Evolutionary conservation across 64 coral and sea anemone genomes (phyloP), one percentile per base, ranked within the genome.

Genomic region (Actinia equina): DNA sequence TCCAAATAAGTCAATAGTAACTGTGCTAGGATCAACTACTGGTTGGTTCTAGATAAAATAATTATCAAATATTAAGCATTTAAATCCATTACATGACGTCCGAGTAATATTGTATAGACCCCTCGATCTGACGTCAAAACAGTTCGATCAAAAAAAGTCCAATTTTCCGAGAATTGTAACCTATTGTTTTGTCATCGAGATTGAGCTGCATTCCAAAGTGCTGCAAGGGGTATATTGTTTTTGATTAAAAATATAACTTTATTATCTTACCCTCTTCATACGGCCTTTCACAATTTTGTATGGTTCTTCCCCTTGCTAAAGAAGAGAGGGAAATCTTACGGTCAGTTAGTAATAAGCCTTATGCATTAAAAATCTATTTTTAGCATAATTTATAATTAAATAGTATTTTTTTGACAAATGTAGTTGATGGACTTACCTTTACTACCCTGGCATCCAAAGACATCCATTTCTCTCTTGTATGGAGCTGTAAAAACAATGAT

Each of bases 211-310:
- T 37, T 37, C 30, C 30, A 37, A 37, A 37, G 30, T 37, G 30
- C 30, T 37, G 30, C 30, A 37, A 37, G 30, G 30, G 30, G 30
- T 37, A 37, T 37, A 37, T 49, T 49, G 46, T 49, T 2, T 49
- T 49, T 37, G 1, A 0, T 37, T 37, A 37, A 69, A 69, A 69
- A 4, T 69, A n/a, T 10, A 37, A 5, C 93, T 88, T 88, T 49
- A 49, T 0, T 4, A 57, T 57, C 55, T 57, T 57, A 99, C 97
- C 59, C 93, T 93, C 85, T 92, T 99, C 71, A 89, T 88, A 69
- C 97, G 88, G 77, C 97, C 97, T 91, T 95, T 99, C 18, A 99
- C 97, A 44, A 99, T 92, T 84, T 99, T 99, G 82, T 99, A 99
- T 6, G 97, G 83, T 62, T 90, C 81, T 64, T 99, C 93, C 8